Conservation (phyloP, 2,113 vertebrate species). For the Leiothrix lutea region DNA sequence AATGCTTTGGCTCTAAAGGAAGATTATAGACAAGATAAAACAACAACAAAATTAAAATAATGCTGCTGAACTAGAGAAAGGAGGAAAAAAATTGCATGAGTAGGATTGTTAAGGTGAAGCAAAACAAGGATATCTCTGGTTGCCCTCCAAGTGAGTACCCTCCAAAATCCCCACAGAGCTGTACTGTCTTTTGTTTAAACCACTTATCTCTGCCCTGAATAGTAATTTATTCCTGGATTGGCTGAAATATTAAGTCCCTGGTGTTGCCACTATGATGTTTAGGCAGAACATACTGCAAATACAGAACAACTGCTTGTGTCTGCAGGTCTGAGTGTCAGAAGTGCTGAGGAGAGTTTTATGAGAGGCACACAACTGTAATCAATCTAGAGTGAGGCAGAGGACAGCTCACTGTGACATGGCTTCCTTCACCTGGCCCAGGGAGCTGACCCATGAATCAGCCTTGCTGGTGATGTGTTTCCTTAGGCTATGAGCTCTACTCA, state of each 20-base stretch:
- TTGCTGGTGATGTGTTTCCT: neutral
- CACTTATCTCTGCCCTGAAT: neutral
- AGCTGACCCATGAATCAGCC: neutral
- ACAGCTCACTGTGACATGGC: neutral
- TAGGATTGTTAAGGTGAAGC: neutral
- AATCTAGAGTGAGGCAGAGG: neutral
- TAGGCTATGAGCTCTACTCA: neutral
- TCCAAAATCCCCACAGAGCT: neutral
- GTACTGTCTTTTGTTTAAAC: neutral
- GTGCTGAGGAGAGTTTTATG: neutral
- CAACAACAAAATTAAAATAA: neutral
- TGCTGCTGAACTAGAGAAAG: neutral
- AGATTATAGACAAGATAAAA: neutral
- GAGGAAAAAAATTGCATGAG: neutral
- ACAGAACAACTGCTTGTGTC: neutral
- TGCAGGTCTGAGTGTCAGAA: neutral
- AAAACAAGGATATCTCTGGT: neutral
- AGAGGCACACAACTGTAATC: neutral
- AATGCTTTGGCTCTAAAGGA: neutral
- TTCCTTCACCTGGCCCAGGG: neutral
- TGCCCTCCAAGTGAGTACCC: neutral
- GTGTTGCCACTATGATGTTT: neutral
- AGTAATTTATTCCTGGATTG: neutral
- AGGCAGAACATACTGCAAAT: neutral
- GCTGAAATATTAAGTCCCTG: neutral